Evolutionary conservation across 2,888 invertebrate genomes (phyloP).

Genomic region (Ligdia adustata): DNA sequence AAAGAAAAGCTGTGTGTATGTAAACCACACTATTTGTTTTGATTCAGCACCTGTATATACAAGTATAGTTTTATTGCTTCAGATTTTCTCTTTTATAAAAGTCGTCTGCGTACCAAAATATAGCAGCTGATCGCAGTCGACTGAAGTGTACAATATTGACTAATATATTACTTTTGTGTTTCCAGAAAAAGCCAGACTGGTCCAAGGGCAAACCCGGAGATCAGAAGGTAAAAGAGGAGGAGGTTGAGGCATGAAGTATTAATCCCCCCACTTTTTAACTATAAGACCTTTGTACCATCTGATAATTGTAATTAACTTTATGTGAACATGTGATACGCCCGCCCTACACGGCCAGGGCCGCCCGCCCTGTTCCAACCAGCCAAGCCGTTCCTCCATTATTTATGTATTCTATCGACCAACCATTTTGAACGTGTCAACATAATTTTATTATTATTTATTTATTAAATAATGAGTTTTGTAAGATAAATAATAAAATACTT

Average conservation of each 20-base stretch:
- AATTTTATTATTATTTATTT: slow-evolving; percentile 73
- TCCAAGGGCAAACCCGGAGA: slow-evolving; percentile 95
- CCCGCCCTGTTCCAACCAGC: slow-evolving; percentile 38
- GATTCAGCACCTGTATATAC: slow-evolving; percentile 19
- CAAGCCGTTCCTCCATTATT: slow-evolving; percentile 54
- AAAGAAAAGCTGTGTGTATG: slow-evolving; percentile 21
- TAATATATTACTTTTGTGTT: slow-evolving; percentile 51
- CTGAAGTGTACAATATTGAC: slow-evolving; percentile 8
- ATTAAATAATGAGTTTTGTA: slow-evolving; percentile 76
- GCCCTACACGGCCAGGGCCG: slow-evolving; percentile 31
- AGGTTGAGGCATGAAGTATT: slow-evolving; percentile 91
- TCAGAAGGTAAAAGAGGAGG: slow-evolving; percentile 94
- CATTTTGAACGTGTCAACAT: slow-evolving; percentile 61
- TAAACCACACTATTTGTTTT: slow-evolving; percentile 23
- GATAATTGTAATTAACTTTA: slow-evolving; percentile 58
- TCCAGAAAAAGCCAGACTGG: slow-evolving; percentile 97
- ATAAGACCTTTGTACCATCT: slow-evolving; percentile 70
- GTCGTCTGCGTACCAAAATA: slow-evolving; percentile 41
- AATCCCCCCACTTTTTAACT: slow-evolving; percentile 52
- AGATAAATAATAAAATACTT: slow-evolving; percentile 80
- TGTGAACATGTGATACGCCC: slow-evolving; percentile 65
- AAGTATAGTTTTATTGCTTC: slow-evolving; percentile 17
- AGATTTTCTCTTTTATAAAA: neutral
- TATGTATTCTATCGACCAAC: slow-evolving; percentile 62
- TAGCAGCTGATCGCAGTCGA: slow-evolving; percentile 40